phyloP scores from a whole-genome alignment of 2,888 invertebrate genomes.

The Ischnura elegans region DNA sequence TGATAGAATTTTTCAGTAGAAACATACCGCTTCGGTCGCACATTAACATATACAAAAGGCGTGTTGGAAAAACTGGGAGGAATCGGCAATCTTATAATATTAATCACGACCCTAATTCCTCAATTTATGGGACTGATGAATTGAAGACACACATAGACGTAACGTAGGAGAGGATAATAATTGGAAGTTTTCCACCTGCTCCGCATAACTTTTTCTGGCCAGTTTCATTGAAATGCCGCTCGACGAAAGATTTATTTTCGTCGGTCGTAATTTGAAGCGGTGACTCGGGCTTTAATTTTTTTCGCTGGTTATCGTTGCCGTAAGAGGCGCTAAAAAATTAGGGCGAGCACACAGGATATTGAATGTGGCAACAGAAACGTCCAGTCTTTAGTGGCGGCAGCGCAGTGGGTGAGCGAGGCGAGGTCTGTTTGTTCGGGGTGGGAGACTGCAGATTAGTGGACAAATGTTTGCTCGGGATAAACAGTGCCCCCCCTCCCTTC shows the following conservation, averaged over 20 bases:
- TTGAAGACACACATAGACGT: background rate
- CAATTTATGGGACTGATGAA: no score
- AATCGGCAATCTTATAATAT: no score
- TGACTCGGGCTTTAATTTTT: background rate
- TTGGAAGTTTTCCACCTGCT: background rate
- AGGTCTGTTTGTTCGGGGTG: background rate
- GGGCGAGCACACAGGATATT: background rate
- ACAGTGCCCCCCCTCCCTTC: background rate
- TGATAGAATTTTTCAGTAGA: no score
- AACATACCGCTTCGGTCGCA: no score
- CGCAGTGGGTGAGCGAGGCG: background rate
- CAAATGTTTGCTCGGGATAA: slow-evolving; percentile 3
- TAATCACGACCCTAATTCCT: no score
- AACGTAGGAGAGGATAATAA: background rate
- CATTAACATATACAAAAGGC: no score
- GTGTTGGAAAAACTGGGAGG: no score
- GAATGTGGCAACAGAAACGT: background rate
- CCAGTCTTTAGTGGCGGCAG: background rate
- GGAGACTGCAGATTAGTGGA: slow-evolving; percentile 1
- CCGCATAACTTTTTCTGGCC: background rate
- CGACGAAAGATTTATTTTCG: background rate
- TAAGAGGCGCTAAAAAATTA: background rate
- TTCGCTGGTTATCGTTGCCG: background rate
- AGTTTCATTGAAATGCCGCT: background rate
- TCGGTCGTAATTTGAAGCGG: background rate